Conservation (phyloP, 2,797 vertebrate species). For the Tenualosa thibaudeaui region DNA sequence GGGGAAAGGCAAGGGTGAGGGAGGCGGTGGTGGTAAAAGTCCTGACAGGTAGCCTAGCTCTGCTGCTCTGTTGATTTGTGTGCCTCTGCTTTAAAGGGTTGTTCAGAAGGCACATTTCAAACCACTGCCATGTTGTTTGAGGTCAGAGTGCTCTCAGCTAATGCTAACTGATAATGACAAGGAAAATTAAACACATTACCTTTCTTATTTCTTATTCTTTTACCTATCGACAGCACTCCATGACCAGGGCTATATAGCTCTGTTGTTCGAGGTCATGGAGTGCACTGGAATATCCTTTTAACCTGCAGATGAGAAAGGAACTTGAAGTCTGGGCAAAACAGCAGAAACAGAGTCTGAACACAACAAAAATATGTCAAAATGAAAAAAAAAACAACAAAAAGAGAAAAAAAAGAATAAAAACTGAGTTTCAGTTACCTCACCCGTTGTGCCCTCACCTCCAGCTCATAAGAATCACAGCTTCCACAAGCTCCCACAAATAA, state of each 20-base stretch:
- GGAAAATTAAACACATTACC: no score
- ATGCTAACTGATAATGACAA: no score
- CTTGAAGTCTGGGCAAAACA: neutral
- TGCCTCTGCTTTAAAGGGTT: no score
- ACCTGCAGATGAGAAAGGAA: neutral
- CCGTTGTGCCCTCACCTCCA: neutral
- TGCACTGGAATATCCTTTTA: neutral
- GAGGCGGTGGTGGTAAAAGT: neutral
- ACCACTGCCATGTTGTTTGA: no score
- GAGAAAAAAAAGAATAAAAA: neutral
- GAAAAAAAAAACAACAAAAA: neutral
- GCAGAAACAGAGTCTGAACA: neutral
- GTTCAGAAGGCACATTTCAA: no score
- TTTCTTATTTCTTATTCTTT: no score
- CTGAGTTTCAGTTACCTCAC: neutral
- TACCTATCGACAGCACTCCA: no score
- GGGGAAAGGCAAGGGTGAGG: neutral
- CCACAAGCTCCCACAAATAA: slow-evolving; percentile 19
- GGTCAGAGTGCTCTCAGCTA: no score
- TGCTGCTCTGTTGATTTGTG: neutral
- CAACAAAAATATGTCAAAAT: neutral
- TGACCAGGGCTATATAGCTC: no score
- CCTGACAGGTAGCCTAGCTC: neutral
- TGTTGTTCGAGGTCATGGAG: no score
- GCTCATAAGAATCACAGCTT: neutral